Percentiles rank a stretch among this genome's conserved stretches.
Evolutionary conservation across 1,140 invertebrate genomes (phyloP).

Genomic region (Hylaeus anthracinus): DNA sequence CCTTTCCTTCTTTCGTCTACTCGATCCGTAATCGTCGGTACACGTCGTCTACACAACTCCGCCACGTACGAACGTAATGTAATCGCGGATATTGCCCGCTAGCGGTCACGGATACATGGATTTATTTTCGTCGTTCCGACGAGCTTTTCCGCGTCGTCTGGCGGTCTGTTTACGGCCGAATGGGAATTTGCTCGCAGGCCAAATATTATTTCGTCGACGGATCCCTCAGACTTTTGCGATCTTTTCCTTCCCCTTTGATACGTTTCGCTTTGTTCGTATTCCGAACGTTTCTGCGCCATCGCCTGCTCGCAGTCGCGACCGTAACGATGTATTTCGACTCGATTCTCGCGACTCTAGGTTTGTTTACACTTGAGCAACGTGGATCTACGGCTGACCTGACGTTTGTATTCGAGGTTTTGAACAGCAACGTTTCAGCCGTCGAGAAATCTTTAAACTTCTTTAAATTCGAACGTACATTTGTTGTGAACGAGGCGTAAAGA

Average conservation of each 20-base stretch:
- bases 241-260: not conserved
- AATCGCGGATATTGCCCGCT: conserved; percentile 59
- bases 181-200: conserved; percentile 66
- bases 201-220: conserved; percentile 64
- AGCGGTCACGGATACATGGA: conserved; percentile 51
- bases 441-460: too few relatives aligned
- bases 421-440: too few relatives aligned
- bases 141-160: conserved; percentile 66
- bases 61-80: conserved; percentile 55
- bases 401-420: too few relatives aligned
- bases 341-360: too few relatives aligned
- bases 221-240: conserved; percentile 9
- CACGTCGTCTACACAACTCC: conserved; percentile 21
- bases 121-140: conserved; percentile 62
- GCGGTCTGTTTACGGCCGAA: conserved; percentile 67
- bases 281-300: conserved; percentile 18
- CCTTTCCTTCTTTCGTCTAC: not conserved
- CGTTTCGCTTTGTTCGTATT: conserved; percentile 7
- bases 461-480: too few relatives aligned
- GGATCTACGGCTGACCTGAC: too few relatives aligned
- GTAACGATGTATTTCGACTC: too few relatives aligned
- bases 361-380: too few relatives aligned
- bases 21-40: conserved; percentile 50
- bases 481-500: too few relatives aligned
- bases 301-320: not conserved